Conservation (phyloP, 2,113 vertebrate species). For the Hypocryptadius cinnamomeus region DNA sequence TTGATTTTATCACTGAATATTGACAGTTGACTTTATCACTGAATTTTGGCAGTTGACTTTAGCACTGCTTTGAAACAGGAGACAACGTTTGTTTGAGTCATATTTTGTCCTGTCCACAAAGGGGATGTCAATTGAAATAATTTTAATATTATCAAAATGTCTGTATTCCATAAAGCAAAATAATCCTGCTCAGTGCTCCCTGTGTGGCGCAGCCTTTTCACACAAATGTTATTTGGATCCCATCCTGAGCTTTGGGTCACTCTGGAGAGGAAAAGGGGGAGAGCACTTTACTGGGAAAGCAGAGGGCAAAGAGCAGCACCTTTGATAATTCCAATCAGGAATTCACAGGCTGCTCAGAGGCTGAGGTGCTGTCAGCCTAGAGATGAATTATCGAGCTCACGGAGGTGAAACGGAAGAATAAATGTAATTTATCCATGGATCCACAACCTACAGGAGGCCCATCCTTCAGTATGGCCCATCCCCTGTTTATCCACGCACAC, state of each 20-base stretch:
- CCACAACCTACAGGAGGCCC: not conserved
- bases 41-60: not conserved
- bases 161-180: not conserved
- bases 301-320: not conserved
- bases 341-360: not conserved
- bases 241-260: not conserved
- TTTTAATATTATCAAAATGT: not conserved
- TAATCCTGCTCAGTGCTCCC: not conserved
- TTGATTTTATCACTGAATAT: not conserved
- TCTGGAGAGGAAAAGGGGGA: not conserved
- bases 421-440: not conserved
- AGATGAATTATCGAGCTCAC: not conserved
- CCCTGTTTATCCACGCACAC: not conserved
- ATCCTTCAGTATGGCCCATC: not conserved
- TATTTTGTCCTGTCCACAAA: not conserved
- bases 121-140: accelerated
- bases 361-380: not conserved
- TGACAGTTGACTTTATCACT: not conserved
- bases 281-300: not conserved
- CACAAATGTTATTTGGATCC: not conserved
- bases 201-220: not conserved
- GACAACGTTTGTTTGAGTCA: not conserved
- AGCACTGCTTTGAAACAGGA: not conserved
- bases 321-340: not conserved
- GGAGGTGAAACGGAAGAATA: not conserved